Percentiles rank a stretch among this genome's conserved stretches.
phyloP scores from a whole-genome alignment of 1,140 invertebrate species.

The Caenorhabditis inopinata region DNA sequence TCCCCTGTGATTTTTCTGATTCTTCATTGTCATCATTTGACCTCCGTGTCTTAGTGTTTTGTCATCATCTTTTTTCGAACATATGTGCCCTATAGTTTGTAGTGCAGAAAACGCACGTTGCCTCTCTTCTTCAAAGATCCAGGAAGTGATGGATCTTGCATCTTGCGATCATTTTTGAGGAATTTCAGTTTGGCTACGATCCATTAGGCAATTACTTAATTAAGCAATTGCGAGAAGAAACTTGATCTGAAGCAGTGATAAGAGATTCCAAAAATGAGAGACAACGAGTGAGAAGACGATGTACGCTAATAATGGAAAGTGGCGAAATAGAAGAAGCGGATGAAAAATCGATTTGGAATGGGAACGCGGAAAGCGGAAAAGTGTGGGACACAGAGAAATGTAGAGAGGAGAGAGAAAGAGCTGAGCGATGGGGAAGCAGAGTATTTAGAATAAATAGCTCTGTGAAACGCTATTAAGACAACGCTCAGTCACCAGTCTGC shows the following conservation, averaged over 20 bases:
- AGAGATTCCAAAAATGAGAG: neutral
- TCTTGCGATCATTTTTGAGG: too few species aligned
- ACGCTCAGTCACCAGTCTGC: too few species aligned
- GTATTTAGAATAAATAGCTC: too few species aligned
- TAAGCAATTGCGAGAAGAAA: too few species aligned
- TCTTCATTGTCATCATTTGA: slow-evolving; percentile 14
- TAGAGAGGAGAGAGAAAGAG: neutral
- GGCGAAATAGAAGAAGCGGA: neutral
- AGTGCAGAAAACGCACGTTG: neutral
- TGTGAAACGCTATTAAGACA: too few species aligned
- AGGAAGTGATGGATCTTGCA: neutral
- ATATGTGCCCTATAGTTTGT: neutral
- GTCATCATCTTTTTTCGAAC: neutral
- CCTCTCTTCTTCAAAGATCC: neutral
- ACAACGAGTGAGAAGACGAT: neutral
- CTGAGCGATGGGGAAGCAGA: too few species aligned
- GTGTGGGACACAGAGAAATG: neutral
- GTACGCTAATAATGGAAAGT: neutral
- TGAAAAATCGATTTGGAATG: slow-evolving; percentile 5
- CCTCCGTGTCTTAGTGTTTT: neutral
- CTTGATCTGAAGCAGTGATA: too few species aligned
- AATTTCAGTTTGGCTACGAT: too few species aligned
- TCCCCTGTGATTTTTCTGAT: neutral
- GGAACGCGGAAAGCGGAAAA: slow-evolving; percentile 18
- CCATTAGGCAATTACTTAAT: too few species aligned